These are phyloP conservation scores for Sarcophaga peregrina DNA, from an alignment of 1,140 invertebrate genomes.

Conservation along the genomic window DNA sequence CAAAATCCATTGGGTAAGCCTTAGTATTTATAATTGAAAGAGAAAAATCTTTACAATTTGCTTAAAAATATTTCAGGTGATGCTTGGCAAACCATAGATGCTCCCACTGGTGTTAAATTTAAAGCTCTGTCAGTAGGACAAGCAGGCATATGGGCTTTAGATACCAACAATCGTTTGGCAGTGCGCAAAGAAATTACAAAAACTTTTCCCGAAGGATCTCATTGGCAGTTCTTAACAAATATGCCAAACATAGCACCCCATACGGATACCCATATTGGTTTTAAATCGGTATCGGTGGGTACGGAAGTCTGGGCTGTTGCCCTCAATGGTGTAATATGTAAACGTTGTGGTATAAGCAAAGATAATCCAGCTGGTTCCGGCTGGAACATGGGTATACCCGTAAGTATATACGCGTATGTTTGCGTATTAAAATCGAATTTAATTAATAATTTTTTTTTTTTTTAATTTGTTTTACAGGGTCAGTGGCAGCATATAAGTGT, in stretches of 20 bases:
- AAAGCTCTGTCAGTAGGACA: slow-evolving; percentile 81
- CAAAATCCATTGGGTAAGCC: slow-evolving; percentile 68
- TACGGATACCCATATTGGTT: slow-evolving; percentile 69
- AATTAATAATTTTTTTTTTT: too few species aligned
- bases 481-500: slow-evolving; percentile 63
- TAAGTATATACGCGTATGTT: slow-evolving; percentile 64
- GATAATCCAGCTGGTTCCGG: slow-evolving; percentile 78
- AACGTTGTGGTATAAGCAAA: slow-evolving; percentile 77
- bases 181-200: slow-evolving; percentile 76
- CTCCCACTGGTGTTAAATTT: slow-evolving; percentile 72
- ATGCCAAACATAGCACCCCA: slow-evolving; percentile 72
- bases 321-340: slow-evolving; percentile 76
- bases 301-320: slow-evolving; percentile 80
- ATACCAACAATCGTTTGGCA: slow-evolving; percentile 72
- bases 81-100: slow-evolving; percentile 61
- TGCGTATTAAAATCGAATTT: not conserved
- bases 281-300: slow-evolving; percentile 75
- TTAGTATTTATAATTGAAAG: not conserved
- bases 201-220: slow-evolving; percentile 78
- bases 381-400: slow-evolving; percentile 80
- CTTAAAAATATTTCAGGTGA: slow-evolving; percentile 68
- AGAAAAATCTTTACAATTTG: not conserved
- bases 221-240: slow-evolving; percentile 75
- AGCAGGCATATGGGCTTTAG: slow-evolving; percentile 78
- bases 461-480: slow-evolving; percentile 52